Conservation (phyloP, 2,888 invertebrate genomes). For the Neelides folsomi region DNA sequence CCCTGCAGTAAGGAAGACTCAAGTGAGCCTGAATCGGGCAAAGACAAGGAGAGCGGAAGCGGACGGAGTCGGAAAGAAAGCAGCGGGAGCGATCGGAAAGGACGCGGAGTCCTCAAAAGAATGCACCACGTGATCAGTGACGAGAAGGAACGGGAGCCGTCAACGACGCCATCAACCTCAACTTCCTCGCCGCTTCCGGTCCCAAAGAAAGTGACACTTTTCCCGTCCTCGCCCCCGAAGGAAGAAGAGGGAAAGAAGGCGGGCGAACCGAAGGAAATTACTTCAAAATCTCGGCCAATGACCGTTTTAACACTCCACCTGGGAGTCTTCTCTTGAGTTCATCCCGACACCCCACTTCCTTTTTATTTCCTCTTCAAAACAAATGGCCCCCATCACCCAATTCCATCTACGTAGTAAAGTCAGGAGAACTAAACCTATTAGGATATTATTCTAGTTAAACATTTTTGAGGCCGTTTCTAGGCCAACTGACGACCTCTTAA, state of each 20-base stretch:
- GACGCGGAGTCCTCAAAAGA: constrained; percentile 51
- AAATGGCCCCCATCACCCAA: too few relatives aligned
- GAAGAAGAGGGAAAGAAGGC: too few relatives aligned
- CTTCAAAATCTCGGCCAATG: too few relatives aligned
- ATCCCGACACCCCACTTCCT: too few relatives aligned
- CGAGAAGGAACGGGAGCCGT: constrained; percentile 23
- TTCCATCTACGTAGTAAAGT: too few relatives aligned
- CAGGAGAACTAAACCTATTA: neutral
- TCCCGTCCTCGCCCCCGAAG: too few relatives aligned
- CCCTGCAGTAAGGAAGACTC: constrained; percentile 30
- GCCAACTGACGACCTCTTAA: constrained; percentile 1
- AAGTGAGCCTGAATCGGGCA: constrained; percentile 31
- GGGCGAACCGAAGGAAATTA: too few relatives aligned
- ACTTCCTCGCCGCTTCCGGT: constrained; percentile 9
- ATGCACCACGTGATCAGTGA: constrained; percentile 60
- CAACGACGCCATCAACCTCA: constrained; percentile 19
- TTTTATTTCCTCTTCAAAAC: too few relatives aligned
- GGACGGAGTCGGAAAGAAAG: constrained; percentile 15
- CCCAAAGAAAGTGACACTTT: too few relatives aligned
- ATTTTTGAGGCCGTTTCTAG: constrained; percentile 11
- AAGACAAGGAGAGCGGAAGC: constrained; percentile 10
- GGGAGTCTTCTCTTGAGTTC: too few relatives aligned
- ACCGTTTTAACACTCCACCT: too few relatives aligned
- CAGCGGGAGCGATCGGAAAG: constrained; percentile 12
- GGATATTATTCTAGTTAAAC: constrained; percentile 4